These are phyloP conservation scores for Ictalurus punctatus DNA, from an alignment of 2,113 vertebrate species.

Conservation along the genomic window DNA sequence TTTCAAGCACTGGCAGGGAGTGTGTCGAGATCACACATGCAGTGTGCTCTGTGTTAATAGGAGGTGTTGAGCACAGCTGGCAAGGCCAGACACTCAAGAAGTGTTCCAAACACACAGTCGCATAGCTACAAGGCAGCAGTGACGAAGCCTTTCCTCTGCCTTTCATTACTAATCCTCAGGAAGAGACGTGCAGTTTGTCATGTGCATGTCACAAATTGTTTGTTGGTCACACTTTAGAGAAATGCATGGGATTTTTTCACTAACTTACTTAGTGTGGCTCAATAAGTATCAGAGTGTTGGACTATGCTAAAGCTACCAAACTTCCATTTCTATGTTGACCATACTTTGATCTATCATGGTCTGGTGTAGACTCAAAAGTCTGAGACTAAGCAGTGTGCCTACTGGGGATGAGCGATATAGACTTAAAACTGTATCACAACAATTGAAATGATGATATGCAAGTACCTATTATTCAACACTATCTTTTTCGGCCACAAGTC, in stretches of 20 bases:
- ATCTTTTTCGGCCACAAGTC: no score
- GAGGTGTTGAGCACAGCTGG: constrained; percentile 31
- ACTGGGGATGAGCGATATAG: not conserved
- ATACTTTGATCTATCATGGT: not conserved
- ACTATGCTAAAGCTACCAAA: not conserved
- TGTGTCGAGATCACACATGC: constrained; percentile 20
- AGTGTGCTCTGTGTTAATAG: not conserved
- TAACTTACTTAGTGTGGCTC: not conserved
- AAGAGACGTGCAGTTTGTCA: not conserved
- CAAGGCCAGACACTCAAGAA: constrained; percentile 9
- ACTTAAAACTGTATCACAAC: no score
- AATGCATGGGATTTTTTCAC: not conserved
- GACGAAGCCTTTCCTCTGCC: not conserved
- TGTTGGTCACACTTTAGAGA: constrained; percentile 1
- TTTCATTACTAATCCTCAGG: not conserved
- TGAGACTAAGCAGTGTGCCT: not conserved
- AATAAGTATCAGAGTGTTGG: not conserved
- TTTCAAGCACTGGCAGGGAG: constrained; percentile 3
- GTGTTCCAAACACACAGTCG: constrained; percentile 2
- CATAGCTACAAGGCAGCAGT: not conserved
- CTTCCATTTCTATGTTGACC: not conserved
- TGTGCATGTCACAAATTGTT: not conserved
- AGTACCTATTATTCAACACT: no score
- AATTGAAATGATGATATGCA: no score
- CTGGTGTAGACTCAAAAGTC: not conserved